A percentile compares a stretch with the other conserved stretches of the same genome.
These are phyloP conservation scores for Pseudorhiza aurosa DNA, from an alignment of 30 jellyfish, hydroid and myxozoan species.

Conservation along the genomic window DNA sequence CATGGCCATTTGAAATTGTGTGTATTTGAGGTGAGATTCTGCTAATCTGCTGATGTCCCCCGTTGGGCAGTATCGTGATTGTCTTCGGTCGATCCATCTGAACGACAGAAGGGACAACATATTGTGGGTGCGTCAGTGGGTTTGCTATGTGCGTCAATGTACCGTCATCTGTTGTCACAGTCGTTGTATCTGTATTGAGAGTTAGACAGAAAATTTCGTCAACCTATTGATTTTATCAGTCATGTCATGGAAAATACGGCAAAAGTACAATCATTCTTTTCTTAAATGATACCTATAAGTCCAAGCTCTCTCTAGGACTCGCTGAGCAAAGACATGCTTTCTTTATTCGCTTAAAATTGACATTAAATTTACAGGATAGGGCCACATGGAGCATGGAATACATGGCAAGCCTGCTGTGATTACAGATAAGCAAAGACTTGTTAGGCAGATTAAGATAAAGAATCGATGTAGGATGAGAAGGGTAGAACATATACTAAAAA, in stretches of 20 bases:
- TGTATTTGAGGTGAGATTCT: background rate
- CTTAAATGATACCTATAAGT: too few relatives aligned
- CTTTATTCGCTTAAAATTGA: too few relatives aligned
- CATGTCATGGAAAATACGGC: too few relatives aligned
- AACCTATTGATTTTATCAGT: too few relatives aligned
- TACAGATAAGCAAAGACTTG: too few relatives aligned
- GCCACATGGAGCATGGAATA: too few relatives aligned
- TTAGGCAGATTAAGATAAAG: too few relatives aligned
- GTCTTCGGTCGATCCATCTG: conserved; percentile 26
- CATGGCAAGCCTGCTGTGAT: too few relatives aligned
- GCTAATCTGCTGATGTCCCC: background rate
- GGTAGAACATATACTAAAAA: background rate
- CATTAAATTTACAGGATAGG: too few relatives aligned
- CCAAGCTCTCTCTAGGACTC: too few relatives aligned
- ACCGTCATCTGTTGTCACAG: conserved; percentile 42
- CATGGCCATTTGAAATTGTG: background rate
- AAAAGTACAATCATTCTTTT: too few relatives aligned
- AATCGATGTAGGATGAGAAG: background rate
- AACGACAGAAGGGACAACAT: conserved; percentile 14
- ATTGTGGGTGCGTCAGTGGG: conserved; percentile 13
- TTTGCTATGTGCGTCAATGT: conserved; percentile 17
- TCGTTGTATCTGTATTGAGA: conserved; percentile 23
- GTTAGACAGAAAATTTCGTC: background rate
- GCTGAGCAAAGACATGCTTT: too few relatives aligned
- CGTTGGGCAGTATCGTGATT: background rate